Percentiles rank a stretch among this genome's conserved stretches.
phyloP scores from a whole-genome alignment of 2,888 invertebrate genomes.

The Gandaritis pyraliata region DNA sequence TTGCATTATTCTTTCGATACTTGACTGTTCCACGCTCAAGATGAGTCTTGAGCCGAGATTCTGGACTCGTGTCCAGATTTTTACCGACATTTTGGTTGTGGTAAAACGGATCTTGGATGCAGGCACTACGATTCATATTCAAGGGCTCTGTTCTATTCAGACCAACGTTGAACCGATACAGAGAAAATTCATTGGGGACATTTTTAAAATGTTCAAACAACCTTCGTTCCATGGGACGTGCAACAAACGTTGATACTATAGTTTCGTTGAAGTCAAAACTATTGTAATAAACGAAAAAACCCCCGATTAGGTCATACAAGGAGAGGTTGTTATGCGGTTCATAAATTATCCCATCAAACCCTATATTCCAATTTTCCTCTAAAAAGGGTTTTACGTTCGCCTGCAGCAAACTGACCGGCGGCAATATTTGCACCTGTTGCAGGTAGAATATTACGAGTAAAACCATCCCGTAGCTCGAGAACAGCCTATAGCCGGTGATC shows the following conservation, averaged over 20 bases:
- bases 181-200: conserved; percentile 10
- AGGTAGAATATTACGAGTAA: conserved; percentile 12
- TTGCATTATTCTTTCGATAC: too few relatives aligned
- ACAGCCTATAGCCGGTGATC: not conserved
- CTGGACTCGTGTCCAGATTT: too few relatives aligned
- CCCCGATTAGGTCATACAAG: conserved; percentile 13
- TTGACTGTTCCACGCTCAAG: too few relatives aligned
- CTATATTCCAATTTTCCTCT: conserved; percentile 7
- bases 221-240: conserved; percentile 9
- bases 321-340: not conserved
- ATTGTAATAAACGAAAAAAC: conserved; percentile 29
- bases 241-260: conserved; percentile 13
- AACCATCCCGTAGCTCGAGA: conserved; percentile 10
- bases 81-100: too few relatives aligned
- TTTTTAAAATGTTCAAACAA: conserved; percentile 1
- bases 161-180: not conserved
- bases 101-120: conserved; percentile 1
- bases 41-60: too few relatives aligned
- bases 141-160: not conserved
- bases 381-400: conserved; percentile 2
- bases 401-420: conserved; percentile 11
- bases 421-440: conserved; percentile 12
- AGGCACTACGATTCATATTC: not conserved
- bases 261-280: conserved; percentile 19
- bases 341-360: conserved; percentile 2